phyloP scores from a whole-genome alignment of 1,140 invertebrate species.

The Pseudomyrmex pallidus region DNA sequence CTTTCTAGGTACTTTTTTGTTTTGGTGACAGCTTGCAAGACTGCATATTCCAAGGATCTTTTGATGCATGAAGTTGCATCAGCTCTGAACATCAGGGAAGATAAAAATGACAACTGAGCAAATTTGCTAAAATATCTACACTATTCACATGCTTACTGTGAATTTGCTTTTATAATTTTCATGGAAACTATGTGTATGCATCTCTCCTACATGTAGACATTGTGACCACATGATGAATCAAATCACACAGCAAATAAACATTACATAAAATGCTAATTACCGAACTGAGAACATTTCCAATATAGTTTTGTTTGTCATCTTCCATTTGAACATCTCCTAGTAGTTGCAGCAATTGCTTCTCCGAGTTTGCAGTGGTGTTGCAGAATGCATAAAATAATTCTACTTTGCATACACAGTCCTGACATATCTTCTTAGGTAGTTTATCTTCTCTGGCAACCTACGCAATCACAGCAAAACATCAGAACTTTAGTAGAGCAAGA shows the following conservation, averaged over 20 bases:
- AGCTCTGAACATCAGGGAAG: too few relatives aligned
- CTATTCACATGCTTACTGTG: too few relatives aligned
- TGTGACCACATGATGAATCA: too few relatives aligned
- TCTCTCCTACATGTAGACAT: too few relatives aligned
- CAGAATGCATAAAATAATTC: conserved; percentile 87
- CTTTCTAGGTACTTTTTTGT: too few relatives aligned
- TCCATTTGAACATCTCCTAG: conserved; percentile 82
- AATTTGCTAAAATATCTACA: too few relatives aligned
- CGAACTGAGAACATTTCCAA: conserved; percentile 77
- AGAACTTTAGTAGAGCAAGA: conserved; percentile 4
- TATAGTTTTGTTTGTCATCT: conserved; percentile 82
- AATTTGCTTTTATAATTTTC: too few relatives aligned
- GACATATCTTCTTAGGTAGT: conserved; percentile 88
- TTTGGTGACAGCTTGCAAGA: background rate
- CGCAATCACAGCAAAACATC: conserved; percentile 65
- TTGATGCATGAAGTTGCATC: too few relatives aligned
- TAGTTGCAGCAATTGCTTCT: conserved; percentile 87
- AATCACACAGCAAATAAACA: background rate
- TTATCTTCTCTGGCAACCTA: conserved; percentile 86
- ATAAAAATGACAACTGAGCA: too few relatives aligned
- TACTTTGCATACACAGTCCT: conserved; percentile 87
- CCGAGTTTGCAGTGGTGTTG: conserved; percentile 86
- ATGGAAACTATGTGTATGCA: too few relatives aligned
- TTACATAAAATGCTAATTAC: conserved; percentile 69
- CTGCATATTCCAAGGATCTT: too few relatives aligned